Evolutionary conservation across 2,888 invertebrate genomes (phyloP), one percentile per base, ranked within the genome.

Genomic region (Julus scanicus): DNA sequence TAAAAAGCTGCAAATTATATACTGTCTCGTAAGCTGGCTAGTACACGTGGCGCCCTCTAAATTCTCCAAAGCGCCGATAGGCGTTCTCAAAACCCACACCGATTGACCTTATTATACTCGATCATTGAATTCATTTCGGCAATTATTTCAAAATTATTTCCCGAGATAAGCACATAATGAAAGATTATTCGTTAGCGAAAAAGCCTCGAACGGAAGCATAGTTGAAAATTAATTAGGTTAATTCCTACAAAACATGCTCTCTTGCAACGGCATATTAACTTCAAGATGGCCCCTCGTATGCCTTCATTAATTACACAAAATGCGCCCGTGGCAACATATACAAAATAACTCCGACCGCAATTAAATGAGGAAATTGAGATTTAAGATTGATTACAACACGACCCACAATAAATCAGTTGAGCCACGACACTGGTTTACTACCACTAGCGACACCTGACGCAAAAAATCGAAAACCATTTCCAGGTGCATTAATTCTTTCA

Each of bases 261-360:
- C 11, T 4, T 57, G 17, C 57, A 57, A 15, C 57, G 15, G 57
- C 11, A 8, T 57, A 57, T 57, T 57, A 57, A 57, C 57, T 57
- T 57, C 15, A 57, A 57, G 57, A 57, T 57, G 57, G 57, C 15
- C 57, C 29, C 57, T 11, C 57, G 57, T 15, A 57, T 57, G 57
- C 57, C 57, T 57, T 57, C 57, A 57, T 57, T 57, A 57, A 57
- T 57, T 57, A 57, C 57, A 57, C 57, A 57, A 57, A 57, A 57
- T 57, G 57, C 57, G 57, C 57, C 57, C 57, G 4, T 57, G 57
- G 57, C 57, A 57, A 57, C 29, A 29, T 57, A 57, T 11, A 57
- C 17, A 8, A 57, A 57, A 57, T 57, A 57, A 57, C 57, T 15
- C 1, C 57, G 57, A 57, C 57, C 57, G 57, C 57, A 57, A 57